Evolutionary conservation across 2,113 vertebrate genomes (phyloP), one percentile per base, ranked within the genome.

Genomic region (Perca flavescens): DNA sequence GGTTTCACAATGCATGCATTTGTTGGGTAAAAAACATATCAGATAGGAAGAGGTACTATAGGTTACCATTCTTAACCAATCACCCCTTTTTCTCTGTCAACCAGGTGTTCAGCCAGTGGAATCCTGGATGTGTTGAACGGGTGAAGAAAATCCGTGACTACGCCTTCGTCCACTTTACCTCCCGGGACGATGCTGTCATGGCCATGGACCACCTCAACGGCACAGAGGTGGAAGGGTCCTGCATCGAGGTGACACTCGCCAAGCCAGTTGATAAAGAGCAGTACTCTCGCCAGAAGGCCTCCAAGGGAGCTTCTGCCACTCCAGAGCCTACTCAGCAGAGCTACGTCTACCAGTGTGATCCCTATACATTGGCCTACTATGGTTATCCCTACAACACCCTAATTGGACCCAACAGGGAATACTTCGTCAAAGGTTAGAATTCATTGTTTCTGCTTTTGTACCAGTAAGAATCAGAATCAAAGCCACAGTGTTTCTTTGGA

Each of bases 261-360:
- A 99, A 99, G 93, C 98, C 98, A 0, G 98, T 99, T 49, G 98
- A 99, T 89, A 99, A 99, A 91, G 98, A 99, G 93, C 98, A 99
- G 69, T 99, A 99, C 91, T 98, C 97, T 0, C 97, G 98, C 68
- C 98, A 99, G 95, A 99, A 99, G 92, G 98, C 98, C 3, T 97
- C 98, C 31, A 99, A 99, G 90, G 95, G 95, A 84, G 94, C 92
- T 1, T 19, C 95, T 0, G 96, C 95, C 84, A 92, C 93, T 43
- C 94, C 90, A 52, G 95, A 96, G 6, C 79, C 88, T 2, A 91
- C 96, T 64, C 97, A 94, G 58, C 97, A 97, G 69, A 97, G 94
- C 92, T 98, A 97, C 62, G 94, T 99, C 88, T 99, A 99, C 92
- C 97, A 99, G 67, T 99, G 98, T 62, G 98, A 99, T 86, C 98